A percentile compares a stretch with the other conserved stretches of the same genome.
Conservation (phyloP, 2,113 vertebrate species). For the Siniperca knerii region DNA sequence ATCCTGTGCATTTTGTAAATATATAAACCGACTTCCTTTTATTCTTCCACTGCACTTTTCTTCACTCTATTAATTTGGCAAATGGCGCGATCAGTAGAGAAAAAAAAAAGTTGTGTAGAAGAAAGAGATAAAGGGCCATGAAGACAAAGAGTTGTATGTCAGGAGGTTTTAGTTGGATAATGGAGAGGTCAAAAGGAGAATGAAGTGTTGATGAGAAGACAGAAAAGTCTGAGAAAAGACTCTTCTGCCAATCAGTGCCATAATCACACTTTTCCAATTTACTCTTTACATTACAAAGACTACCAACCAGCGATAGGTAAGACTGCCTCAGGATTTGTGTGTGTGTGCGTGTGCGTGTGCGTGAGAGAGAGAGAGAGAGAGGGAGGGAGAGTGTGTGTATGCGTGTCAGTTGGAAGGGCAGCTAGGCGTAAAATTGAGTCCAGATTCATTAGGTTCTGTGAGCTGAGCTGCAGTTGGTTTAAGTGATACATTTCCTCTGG, state of each 20-base stretch:
- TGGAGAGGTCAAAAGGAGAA: slow-evolving; percentile 58
- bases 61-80: slow-evolving; percentile 34
- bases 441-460: slow-evolving; percentile 83
- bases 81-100: slow-evolving; percentile 1
- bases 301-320: slow-evolving; percentile 62
- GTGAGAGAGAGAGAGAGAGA: not conserved
- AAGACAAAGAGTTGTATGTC: slow-evolving; percentile 37
- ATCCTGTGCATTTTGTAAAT: not conserved
- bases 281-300: slow-evolving; percentile 66
- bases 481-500: slow-evolving; percentile 83
- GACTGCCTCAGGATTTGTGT: slow-evolving; percentile 57
- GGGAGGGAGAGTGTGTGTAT: slow-evolving; percentile 36
- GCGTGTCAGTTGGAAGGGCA: slow-evolving; percentile 74
- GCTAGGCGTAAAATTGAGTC: slow-evolving; percentile 84
- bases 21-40: not conserved
- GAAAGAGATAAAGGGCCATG: slow-evolving; percentile 17
- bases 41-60: not conserved
- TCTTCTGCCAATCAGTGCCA: slow-evolving; percentile 67
- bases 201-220: slow-evolving; percentile 61
- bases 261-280: slow-evolving; percentile 76
- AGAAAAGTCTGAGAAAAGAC: slow-evolving; percentile 43
- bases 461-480: slow-evolving; percentile 82
- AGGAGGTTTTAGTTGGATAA: slow-evolving; percentile 54
- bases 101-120: slow-evolving; percentile 1
- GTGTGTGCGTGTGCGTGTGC: slow-evolving; percentile 40